Base-by-base conservation (phyloP, 2,888 invertebrate species). In the Caenorhabditis macrosperma region DNA sequence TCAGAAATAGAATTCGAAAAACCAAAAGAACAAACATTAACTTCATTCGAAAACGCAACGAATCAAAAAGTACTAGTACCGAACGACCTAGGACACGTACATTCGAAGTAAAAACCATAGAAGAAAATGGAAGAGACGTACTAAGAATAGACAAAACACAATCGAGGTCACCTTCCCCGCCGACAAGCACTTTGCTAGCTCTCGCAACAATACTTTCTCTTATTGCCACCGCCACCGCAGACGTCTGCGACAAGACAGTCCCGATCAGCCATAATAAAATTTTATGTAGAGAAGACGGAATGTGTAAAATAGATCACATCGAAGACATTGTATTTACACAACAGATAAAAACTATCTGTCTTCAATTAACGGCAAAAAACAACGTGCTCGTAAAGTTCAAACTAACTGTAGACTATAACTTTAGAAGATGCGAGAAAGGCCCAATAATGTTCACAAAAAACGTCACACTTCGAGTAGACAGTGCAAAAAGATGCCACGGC, bases 401-500 rank as follows among this genome's bases (percentile, higher is more conserved):
- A 33, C 33, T 33, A 33, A 9, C 6, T 7, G 33, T 33, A 33
- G 9, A 33, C 5, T 33, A 33, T 9, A 33, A 33, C 33, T 9
- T 60, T 4, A 24, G 60, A 28, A 54, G 41, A 24, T 66, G 66
- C 41, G 26, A 28, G 2, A 66, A 38, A 35, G 54, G 52, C 0
- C 28, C 33, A 0, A 66, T 35, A 2, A 52, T 10, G 9, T 66
- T 24, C 22, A 66, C 54, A 28, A 66, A 54, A 66, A 66, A 66
- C n/a, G 52, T 35, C 1, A 20, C 64, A 5, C 35, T 64, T 9
- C 22, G 35, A 12, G 50, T 50, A 17, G 33, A 35, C 24, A 48
- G 48, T 17, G 33, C 22, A 0, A 64, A 64, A 64, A 1, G 50
- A n/a, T 64, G 64, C 35, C 33, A 50, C 9, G 64, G 35, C 9